A percentile compares a stretch with the other conserved stretches of the same genome.
phyloP scores from a whole-genome alignment of 2,888 invertebrate genomes.

The Lasioglossum calceatum region DNA sequence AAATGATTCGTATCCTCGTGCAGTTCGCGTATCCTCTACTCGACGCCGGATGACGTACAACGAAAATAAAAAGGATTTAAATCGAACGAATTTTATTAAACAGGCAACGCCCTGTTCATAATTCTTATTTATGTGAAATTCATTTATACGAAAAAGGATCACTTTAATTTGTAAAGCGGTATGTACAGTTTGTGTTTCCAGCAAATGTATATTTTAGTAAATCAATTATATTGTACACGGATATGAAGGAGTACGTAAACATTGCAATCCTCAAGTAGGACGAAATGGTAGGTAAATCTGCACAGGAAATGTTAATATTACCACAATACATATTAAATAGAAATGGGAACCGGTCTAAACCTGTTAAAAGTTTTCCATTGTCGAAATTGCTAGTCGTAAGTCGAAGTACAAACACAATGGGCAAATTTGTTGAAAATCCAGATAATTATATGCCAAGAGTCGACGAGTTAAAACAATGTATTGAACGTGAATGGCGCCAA shows the following conservation, averaged over 20 bases:
- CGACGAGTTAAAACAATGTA: neutral
- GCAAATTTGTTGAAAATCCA: too few species aligned
- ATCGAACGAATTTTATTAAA: neutral
- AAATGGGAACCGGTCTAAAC: too few species aligned
- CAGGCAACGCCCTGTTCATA: neutral
- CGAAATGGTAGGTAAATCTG: too few species aligned
- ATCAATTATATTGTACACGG: too few species aligned
- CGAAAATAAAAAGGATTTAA: neutral
- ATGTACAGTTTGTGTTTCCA: neutral
- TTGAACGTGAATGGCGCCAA: neutral
- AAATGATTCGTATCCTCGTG: conserved; percentile 2
- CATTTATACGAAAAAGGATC: neutral
- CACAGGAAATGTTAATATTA: too few species aligned
- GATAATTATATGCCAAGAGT: too few species aligned
- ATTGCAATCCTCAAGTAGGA: too few species aligned
- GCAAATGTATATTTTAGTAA: neutral
- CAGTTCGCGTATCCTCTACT: neutral
- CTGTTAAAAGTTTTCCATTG: too few species aligned
- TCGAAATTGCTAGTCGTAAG: too few species aligned
- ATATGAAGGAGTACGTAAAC: too few species aligned
- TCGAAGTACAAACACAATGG: too few species aligned
- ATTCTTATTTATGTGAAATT: neutral
- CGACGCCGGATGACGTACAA: neutral
- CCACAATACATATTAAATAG: too few species aligned
- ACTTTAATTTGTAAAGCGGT: neutral